Base-by-base conservation (phyloP, 2,888 invertebrate genomes). In the Folsomia manolachei region DNA sequence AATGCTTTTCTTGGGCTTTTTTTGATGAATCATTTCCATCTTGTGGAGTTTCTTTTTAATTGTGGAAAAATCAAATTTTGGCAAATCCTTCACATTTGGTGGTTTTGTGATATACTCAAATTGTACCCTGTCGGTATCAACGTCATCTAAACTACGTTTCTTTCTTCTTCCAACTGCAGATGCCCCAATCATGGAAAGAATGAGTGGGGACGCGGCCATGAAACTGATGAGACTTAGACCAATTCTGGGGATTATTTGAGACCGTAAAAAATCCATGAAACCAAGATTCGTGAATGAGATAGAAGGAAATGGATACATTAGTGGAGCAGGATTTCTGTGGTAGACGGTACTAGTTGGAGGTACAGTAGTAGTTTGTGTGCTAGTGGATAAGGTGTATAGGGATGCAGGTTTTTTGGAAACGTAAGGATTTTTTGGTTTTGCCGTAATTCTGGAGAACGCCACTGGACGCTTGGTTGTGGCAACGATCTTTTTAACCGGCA, bases 171-270 rank as follows among this genome's bases (percentile, higher is more conserved):
- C 72, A 1, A 75, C 69, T 21, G 75, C 76, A 25, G 73, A 72
- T 39, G 76, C 76, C 1, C 80, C 80, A 27, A 80, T 62, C 24
- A 80, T 63, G 1, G 78, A 73, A 4, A 80, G 27, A 14, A 80
- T 63, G 14, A 80, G 62, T 14, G 80, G 80, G n/a, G 79, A 76
- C n/a, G 78, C 77, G 53, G 78, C 75, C 79, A 79, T 79, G 64
- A 80, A 76, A 64, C 78, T 79, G 61, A 80, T 72, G 18, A 80
- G 24, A 39, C 75, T 75, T 9, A 80, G 65, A 0, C 80, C 80
- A 39, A 80, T 78, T 62, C 80, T 52, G 1, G 80, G 79, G 27
- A 80, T 71, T 14, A 80, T 75, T 71, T 80, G 80, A 53, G 74
- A 76, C 24, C 80, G 71, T 11, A 80, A 26, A 68, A 79, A 80